Evolutionary conservation across 2,888 invertebrate species (phyloP).

Genomic region (Hydraecia micacea): DNA sequence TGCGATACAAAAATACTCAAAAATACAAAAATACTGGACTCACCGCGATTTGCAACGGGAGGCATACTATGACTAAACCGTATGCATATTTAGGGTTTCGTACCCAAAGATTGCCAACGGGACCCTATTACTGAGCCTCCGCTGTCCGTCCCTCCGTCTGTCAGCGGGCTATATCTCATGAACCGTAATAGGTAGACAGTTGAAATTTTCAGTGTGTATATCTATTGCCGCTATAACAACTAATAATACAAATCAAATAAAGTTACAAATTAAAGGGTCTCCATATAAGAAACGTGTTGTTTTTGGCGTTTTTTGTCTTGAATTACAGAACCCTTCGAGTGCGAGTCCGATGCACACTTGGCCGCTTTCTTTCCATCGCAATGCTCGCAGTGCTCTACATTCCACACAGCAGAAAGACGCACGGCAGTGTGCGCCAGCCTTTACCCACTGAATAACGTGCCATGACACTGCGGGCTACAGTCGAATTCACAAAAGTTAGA

Average conservation of each 20-base stretch:
- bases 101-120: background rate
- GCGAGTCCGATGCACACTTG: background rate
- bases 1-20: background rate
- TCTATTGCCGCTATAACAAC: background rate
- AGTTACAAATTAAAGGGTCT: too few species aligned
- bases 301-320: background rate
- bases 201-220: background rate
- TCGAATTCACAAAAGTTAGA: slow-evolving; percentile 33
- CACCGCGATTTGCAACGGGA: background rate
- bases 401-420: background rate
- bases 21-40: too few species aligned
- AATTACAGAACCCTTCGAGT: background rate
- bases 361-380: background rate
- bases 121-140: background rate
- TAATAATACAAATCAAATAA: background rate
- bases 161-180: background rate
- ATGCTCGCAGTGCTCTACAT: background rate
- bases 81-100: background rate
- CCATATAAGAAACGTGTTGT: background rate
- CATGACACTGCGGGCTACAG: slow-evolving; percentile 7
- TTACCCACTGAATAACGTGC: slow-evolving; percentile 2
- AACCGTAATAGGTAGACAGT: background rate
- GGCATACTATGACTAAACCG: background rate
- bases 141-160: background rate
- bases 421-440: background rate